Evolutionary conservation across 2,113 vertebrate species (phyloP).

Genomic region (Pangasianodon hypophthalmus): DNA sequence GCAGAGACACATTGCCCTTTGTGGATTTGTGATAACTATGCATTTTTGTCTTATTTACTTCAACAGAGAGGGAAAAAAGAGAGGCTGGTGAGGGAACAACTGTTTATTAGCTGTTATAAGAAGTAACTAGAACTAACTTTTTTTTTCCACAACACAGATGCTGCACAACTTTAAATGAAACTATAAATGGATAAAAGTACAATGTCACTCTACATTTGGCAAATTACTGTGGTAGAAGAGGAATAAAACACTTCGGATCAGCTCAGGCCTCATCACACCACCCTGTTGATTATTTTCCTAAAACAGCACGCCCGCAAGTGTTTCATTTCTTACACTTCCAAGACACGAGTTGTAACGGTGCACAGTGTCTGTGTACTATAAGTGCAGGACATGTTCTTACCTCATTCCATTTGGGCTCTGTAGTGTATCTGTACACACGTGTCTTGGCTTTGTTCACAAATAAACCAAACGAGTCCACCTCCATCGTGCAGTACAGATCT

Average conservation of each 20-base stretch:
- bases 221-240: not conserved
- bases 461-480: slow-evolving; percentile 97
- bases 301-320: not conserved
- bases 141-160: not conserved
- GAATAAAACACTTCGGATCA: not conserved
- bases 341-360: not conserved
- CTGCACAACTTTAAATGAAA: not conserved
- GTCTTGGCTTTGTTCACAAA: slow-evolving; percentile 98
- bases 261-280: not conserved
- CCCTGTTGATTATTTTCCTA: not conserved
- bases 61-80: too few relatives aligned
- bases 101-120: not conserved
- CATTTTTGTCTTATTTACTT: too few relatives aligned
- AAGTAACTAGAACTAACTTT: too few relatives aligned
- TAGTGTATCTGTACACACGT: slow-evolving; percentile 92
- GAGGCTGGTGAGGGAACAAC: not conserved
- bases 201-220: not conserved
- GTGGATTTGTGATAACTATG: too few relatives aligned
- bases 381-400: slow-evolving; percentile 66
- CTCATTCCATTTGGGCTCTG: slow-evolving; percentile 98
- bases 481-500: slow-evolving; percentile 97
- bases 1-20: too few relatives aligned
- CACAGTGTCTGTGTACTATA: not conserved
- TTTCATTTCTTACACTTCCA: not conserved
- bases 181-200: not conserved